These are phyloP conservation scores for Allacma fusca DNA, from an alignment of 2,888 invertebrate species.

Conservation along the genomic window DNA sequence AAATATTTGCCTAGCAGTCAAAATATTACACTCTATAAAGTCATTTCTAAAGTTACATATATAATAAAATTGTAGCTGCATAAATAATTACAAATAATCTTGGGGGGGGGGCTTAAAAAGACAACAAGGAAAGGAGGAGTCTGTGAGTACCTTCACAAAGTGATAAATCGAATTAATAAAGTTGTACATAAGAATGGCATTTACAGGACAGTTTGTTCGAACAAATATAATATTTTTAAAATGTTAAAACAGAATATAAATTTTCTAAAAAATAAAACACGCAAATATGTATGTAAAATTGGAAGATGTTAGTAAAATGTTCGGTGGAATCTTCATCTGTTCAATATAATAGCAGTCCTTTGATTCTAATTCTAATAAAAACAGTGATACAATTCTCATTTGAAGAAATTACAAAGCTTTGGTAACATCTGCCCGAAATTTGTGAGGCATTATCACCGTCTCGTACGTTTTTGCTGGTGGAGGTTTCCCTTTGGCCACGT, in stretches of 20 bases:
- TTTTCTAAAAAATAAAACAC: conserved; percentile 2
- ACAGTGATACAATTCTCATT: neutral
- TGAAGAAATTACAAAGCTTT: conserved; percentile 46
- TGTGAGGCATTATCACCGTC: conserved; percentile 47
- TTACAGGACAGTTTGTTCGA: neutral
- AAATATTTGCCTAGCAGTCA: too few relatives aligned
- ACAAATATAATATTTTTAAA: neutral
- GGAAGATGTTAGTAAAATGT: neutral
- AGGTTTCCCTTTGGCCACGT: conserved; percentile 50
- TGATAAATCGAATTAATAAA: conserved; percentile 3
- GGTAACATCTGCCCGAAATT: conserved; percentile 47
- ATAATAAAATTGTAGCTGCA: too few relatives aligned
- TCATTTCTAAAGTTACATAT: too few relatives aligned
- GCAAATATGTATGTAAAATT: neutral
- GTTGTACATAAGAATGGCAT: conserved; percentile 16
- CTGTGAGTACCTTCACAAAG: too few relatives aligned
- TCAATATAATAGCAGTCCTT: conserved; percentile 9
- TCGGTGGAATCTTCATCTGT: conserved; percentile 4
- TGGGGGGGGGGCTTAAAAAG: neutral
- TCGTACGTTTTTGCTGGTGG: conserved; percentile 44
- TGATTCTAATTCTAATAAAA: neutral
- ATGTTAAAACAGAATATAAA: neutral
- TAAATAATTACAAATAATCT: neutral
- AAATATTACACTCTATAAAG: too few relatives aligned
- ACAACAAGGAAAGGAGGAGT: neutral